A percentile compares a stretch with the other conserved stretches of the same genome.
Conservation (phyloP, 1,140 invertebrate species). For the Capitella teleta region DNA sequence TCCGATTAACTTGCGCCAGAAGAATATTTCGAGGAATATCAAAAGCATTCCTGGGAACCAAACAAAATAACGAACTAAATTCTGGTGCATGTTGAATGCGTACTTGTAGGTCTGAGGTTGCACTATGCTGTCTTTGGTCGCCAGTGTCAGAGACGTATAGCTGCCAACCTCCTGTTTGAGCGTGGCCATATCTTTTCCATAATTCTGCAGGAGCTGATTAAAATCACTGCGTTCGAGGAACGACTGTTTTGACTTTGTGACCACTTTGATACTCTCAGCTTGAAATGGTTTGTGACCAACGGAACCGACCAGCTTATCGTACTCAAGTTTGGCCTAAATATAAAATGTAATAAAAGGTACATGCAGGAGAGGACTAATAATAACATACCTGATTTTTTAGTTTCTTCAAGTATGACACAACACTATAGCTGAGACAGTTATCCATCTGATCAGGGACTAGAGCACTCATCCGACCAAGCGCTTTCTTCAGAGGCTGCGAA, state of each 20-base stretch:
- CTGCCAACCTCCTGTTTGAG: constrained; percentile 73
- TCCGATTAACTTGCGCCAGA: too few relatives aligned
- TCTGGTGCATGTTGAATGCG: too few relatives aligned
- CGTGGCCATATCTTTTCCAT: constrained; percentile 48
- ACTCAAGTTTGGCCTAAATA: constrained; percentile 78
- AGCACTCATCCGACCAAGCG: constrained; percentile 76
- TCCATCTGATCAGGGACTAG: constrained; percentile 85
- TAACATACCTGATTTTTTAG: constrained; percentile 63
- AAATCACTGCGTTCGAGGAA: constrained; percentile 33
- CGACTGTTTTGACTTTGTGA: constrained; percentile 29
- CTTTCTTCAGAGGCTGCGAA: constrained; percentile 72
- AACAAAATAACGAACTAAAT: too few relatives aligned
- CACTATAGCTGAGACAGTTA: constrained; percentile 81
- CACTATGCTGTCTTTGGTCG: constrained; percentile 46
- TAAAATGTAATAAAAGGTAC: constrained; percentile 12
- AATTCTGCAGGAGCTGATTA: constrained; percentile 29
- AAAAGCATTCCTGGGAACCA: too few relatives aligned
- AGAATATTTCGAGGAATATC: too few relatives aligned
- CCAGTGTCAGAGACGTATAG: constrained; percentile 71
- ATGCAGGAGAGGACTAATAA: too few relatives aligned
- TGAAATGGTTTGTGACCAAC: constrained; percentile 54
- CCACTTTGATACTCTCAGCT: constrained; percentile 61
- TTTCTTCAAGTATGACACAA: constrained; percentile 87
- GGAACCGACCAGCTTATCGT: constrained; percentile 62
- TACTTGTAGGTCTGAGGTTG: constrained; percentile 65